phyloP scores from a whole-genome alignment of 1,140 invertebrate genomes.

The Trichonephila inaurata region DNA sequence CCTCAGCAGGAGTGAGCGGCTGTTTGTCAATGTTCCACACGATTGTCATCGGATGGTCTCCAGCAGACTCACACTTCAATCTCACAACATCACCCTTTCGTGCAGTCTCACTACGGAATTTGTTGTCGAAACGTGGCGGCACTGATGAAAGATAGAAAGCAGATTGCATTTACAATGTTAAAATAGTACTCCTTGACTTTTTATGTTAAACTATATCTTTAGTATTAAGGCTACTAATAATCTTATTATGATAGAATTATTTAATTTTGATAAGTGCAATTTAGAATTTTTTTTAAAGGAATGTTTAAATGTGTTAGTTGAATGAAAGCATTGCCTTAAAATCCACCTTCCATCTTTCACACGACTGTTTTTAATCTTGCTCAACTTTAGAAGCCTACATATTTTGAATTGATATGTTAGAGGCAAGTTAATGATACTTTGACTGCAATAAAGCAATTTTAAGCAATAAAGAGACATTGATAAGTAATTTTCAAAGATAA shows the following conservation, averaged over 20 bases:
- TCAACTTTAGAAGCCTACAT: too few species aligned
- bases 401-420: too few species aligned
- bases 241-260: neutral
- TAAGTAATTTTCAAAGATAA: too few species aligned
- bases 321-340: too few species aligned
- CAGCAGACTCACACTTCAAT: slow-evolving; percentile 81
- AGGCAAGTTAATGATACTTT: too few species aligned
- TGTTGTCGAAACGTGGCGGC: slow-evolving; percentile 77
- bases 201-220: neutral
- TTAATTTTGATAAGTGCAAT: too few species aligned
- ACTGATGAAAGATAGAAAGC: slow-evolving; percentile 77
- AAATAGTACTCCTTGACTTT: neutral
- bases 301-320: too few species aligned
- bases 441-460: too few species aligned
- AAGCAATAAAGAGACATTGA: too few species aligned
- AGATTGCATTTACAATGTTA: neutral
- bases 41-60: slow-evolving; percentile 81
- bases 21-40: slow-evolving; percentile 80
- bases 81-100: slow-evolving; percentile 80
- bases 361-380: too few species aligned
- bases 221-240: neutral
- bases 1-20: slow-evolving; percentile 77
- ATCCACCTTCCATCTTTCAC: too few species aligned
- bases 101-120: slow-evolving; percentile 78
- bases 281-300: too few species aligned